A percentile compares a stretch with the other conserved stretches of the same genome.
phyloP scores from a whole-genome alignment of 2,113 vertebrate species.

The Heptranchias perlo region DNA sequence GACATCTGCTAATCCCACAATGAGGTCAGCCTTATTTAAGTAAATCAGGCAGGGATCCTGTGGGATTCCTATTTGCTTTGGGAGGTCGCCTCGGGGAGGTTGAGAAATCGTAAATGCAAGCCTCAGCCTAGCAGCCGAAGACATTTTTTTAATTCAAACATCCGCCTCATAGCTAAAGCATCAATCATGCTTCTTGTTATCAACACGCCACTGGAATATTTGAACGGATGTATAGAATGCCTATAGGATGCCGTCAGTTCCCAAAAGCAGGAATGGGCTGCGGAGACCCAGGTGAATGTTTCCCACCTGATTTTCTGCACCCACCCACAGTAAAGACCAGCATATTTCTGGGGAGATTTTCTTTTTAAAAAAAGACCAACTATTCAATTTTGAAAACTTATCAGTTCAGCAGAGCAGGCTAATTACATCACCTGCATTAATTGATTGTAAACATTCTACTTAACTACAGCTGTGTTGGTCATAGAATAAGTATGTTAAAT shows the following conservation, averaged over 20 bases:
- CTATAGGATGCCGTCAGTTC: no score
- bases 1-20: background rate
- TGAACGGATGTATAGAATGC: background rate
- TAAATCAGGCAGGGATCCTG: background rate
- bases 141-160: background rate
- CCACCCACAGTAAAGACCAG: no score
- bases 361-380: no score
- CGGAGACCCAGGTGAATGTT: background rate
- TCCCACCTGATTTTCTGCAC: background rate
- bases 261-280: background rate
- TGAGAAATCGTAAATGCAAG: background rate
- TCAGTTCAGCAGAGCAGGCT: background rate
- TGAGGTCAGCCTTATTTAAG: background rate
- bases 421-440: background rate
- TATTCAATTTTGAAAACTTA: background rate
- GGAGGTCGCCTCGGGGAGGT: background rate
- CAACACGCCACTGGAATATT: background rate
- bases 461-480: background rate
- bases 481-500: background rate
- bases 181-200: background rate
- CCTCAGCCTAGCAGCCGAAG: background rate
- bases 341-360: no score
- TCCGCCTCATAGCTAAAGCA: no score
- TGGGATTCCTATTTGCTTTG: no score
- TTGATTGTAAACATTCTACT: background rate